phyloP scores from a whole-genome alignment of 2,888 invertebrate genomes.

The Eupsilia transversa region DNA sequence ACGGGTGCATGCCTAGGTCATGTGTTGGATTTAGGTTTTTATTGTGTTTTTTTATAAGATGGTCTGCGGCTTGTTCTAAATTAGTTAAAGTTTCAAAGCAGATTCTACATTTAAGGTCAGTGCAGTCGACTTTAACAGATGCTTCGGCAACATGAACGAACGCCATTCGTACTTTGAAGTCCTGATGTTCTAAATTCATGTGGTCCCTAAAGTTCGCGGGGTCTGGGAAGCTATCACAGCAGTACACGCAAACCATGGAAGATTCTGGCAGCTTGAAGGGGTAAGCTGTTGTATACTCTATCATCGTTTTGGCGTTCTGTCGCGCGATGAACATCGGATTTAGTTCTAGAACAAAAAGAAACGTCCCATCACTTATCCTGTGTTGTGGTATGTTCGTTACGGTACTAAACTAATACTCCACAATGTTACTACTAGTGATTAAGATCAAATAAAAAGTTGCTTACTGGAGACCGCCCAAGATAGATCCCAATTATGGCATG shows the following conservation, averaged over 20 bases:
- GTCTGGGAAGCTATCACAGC: conserved; percentile 71
- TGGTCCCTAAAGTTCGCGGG: conserved; percentile 70
- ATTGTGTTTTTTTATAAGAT: conserved; percentile 63
- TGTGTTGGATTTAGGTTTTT: conserved; percentile 61
- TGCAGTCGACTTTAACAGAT: conserved; percentile 70
- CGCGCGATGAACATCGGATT: conserved; percentile 67
- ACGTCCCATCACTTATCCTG: conserved; percentile 64
- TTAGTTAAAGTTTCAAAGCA: conserved; percentile 55
- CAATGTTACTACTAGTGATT: conserved; percentile 8
- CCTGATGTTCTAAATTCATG: conserved; percentile 69
- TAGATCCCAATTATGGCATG: not conserved
- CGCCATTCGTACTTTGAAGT: conserved; percentile 67
- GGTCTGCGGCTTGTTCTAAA: conserved; percentile 63
- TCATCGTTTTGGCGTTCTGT: conserved; percentile 68
- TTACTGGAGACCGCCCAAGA: not conserved
- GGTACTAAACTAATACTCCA: conserved; percentile 19
- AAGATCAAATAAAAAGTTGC: not conserved
- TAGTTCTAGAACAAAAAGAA: conserved; percentile 72
- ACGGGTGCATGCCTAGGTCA: conserved; percentile 71
- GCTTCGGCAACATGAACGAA: conserved; percentile 68
- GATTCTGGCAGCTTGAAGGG: conserved; percentile 71
- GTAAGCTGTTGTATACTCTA: conserved; percentile 70
- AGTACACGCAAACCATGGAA: conserved; percentile 71
- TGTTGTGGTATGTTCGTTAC: conserved; percentile 20
- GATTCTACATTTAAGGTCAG: conserved; percentile 68